Evolutionary conservation across 2,797 vertebrate species (phyloP), one percentile per base, ranked within the genome.

Genomic region (Manis pentadactyla): DNA sequence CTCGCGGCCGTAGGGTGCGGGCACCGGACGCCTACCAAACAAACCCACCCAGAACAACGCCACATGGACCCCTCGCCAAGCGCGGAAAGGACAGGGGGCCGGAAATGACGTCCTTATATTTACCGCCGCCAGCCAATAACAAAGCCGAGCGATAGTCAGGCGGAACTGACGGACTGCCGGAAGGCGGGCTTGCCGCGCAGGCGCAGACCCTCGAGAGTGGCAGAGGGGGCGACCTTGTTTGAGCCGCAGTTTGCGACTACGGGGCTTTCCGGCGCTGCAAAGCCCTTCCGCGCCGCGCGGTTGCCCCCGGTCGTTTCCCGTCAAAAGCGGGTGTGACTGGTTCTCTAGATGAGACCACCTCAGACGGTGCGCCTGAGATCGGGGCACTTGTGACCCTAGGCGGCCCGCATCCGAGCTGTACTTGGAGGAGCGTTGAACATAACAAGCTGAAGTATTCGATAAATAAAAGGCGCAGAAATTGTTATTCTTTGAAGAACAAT

Each of bases 21-120:
- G 42, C 42, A 2, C 42, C 42, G 8, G 8, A 8, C 42, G 42
- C 42, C 42, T 46, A 46, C 8, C 42, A 9, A 9, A 10, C 8
- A 46, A 0, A 98, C 99, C 98, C 97, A 99, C 98, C 27, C 12
- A 63, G 39, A 0, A 96, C 98, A 99, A 99, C 90, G 98, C 99
- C 99, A 98, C 98, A 66, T 98, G 86, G 96, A 55, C 2, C 92
- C 51, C 34, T 0, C 0, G 1, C 4, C 79, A 0, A 96, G 92
- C 87, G 15, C 88, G 88, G 93, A 97, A 98, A 97, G 19, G 78
- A 31, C 51, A 42, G 66, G 8, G 39, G 1, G 0, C 3, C 0
- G 5, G 25, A 25, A 83, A 11, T n/a, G 96, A 87, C 90, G 57
- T 0, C 0, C 0, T 63, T 98, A 98, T 97, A 98, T 98, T 79